Percentiles rank a stretch among this genome's conserved stretches.
Evolutionary conservation across 2,888 invertebrate species (phyloP).

Genomic region (Pseudoips prasinana): DNA sequence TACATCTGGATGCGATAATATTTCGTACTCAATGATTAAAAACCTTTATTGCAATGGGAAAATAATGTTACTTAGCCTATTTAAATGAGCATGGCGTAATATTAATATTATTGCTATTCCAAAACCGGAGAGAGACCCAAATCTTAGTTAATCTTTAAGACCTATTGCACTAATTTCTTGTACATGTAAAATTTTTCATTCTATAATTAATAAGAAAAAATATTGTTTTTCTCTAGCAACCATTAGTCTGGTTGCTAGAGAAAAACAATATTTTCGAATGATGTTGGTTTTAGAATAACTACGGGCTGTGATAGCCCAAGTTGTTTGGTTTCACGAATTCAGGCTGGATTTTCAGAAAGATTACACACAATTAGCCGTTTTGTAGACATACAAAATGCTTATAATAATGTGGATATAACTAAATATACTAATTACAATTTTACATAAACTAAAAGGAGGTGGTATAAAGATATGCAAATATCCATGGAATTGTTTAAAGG

Average conservation of each 20-base stretch:
- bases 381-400: conserved; percentile 1
- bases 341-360: conserved; percentile 1
- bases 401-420: conserved; percentile 1
- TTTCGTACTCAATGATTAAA: too few species aligned
- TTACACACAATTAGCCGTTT: neutral
- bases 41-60: too few species aligned
- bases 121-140: conserved; percentile 1
- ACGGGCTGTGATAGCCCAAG: conserved; percentile 2
- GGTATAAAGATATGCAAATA: neutral
- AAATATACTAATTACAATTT: neutral
- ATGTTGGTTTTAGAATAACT: conserved; percentile 1
- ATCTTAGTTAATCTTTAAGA: neutral
- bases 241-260: conserved; percentile 2
- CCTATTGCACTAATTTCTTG: conserved; percentile 3
- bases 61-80: neutral
- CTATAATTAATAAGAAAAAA: neutral
- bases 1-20: too few species aligned
- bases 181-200: conserved; percentile 1
- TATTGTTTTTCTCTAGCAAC: too few species aligned
- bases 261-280: neutral
- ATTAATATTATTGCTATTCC: conserved; percentile 1
- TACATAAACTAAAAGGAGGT: too few species aligned
- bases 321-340: neutral
- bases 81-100: neutral
- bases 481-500: neutral